These are phyloP conservation scores for Chrysemys picta DNA, from an alignment of 2,113 vertebrate genomes.

Conservation along the genomic window DNA sequence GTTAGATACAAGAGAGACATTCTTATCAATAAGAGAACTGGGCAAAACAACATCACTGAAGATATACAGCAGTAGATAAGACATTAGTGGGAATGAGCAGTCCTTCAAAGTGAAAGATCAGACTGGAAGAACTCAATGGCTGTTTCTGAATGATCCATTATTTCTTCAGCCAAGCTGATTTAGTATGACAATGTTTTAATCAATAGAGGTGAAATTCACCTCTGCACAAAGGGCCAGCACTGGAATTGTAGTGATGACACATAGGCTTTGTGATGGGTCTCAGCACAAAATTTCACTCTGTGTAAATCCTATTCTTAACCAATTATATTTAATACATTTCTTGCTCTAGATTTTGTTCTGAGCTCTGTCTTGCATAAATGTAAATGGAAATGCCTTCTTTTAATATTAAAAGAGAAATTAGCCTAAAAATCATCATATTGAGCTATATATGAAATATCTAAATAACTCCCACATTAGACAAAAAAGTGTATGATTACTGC, in stretches of 20 bases:
- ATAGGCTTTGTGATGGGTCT: neutral
- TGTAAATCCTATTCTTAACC: no score
- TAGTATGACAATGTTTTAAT: neutral
- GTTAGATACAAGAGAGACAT: no score
- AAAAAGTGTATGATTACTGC: conserved; percentile 19
- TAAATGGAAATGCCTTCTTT: neutral
- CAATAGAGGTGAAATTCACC: neutral
- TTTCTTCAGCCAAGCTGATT: neutral
- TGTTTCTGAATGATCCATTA: neutral
- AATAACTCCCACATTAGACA: conserved; percentile 27
- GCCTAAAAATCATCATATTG: neutral
- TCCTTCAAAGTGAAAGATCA: neutral
- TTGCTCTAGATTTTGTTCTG: neutral
- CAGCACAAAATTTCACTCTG: neutral
- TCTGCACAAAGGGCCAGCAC: neutral
- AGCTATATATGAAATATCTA: neutral
- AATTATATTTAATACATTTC: neutral
- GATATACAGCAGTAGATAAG: no score
- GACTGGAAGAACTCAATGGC: neutral
- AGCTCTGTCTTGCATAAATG: neutral
- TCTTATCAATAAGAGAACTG: no score
- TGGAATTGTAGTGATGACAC: neutral
- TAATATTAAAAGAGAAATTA: neutral
- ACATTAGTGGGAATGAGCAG: no score
- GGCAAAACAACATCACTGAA: no score